Conservation (phyloP, 2,888 invertebrate genomes). For the Pseudococcus jackbeardsleyi region DNA sequence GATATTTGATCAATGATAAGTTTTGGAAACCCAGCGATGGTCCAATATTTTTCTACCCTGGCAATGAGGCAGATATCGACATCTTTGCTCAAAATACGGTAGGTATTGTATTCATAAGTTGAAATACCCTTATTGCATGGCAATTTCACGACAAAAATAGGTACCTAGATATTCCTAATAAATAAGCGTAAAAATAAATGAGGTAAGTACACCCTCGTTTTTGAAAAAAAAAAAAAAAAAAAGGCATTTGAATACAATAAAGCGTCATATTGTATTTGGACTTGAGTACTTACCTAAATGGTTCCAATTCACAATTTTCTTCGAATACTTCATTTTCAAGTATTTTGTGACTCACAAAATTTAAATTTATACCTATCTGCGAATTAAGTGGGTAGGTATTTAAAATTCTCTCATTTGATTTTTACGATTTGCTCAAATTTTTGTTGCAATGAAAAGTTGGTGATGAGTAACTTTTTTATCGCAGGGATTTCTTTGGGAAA, state of each 20-base stretch:
- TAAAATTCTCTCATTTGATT: background rate
- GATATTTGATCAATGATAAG: slow-evolving; percentile 86
- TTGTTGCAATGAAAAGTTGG: background rate
- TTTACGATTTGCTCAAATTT: background rate
- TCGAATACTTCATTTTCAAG: background rate
- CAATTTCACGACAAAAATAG: no score
- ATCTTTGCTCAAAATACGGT: slow-evolving; percentile 88
- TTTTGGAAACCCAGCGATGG: slow-evolving; percentile 75
- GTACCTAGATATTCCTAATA: no score
- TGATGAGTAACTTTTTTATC: background rate
- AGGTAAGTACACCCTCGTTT: no score
- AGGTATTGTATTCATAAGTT: no score
- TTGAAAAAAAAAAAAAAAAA: no score
- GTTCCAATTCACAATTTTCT: background rate
- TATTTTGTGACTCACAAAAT: background rate
- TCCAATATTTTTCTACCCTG: slow-evolving; percentile 94
- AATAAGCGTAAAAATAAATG: no score
- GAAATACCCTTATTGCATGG: no score
- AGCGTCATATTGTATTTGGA: no score
- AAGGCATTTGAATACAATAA: no score
- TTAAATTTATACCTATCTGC: background rate
- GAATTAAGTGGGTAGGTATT: background rate
- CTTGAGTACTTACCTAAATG: no score
- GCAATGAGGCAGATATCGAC: slow-evolving; percentile 95
- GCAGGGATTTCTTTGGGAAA: slow-evolving; percentile 92